Percentiles rank a stretch among this genome's conserved stretches.
Evolutionary conservation across 2,888 invertebrate species (phyloP).

Genomic region (Nebria salina): DNA sequence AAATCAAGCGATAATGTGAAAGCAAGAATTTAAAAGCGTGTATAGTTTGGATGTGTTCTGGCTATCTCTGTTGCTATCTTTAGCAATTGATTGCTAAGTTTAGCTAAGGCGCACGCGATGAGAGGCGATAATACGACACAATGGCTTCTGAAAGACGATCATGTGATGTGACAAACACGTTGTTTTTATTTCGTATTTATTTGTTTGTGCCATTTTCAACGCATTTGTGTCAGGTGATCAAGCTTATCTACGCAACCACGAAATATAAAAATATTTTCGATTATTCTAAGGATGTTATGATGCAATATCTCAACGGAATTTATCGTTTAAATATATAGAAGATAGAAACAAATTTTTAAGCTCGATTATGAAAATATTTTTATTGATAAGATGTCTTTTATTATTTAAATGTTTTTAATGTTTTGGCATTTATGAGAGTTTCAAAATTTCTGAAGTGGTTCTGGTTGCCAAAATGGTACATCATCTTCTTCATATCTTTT

Average conservation of each 20-base stretch:
- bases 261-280: background rate
- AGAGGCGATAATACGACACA: conserved; percentile 34
- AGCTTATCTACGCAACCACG: background rate
- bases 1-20: conserved; percentile 38
- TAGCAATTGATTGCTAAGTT: conserved; percentile 30
- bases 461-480: background rate
- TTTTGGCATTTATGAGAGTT: background rate
- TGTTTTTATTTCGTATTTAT: background rate
- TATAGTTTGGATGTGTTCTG: background rate
- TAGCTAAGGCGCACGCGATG: conserved; percentile 18
- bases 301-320: background rate
- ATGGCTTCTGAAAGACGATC: conserved; percentile 25
- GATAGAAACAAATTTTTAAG: no score
- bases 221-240: background rate
- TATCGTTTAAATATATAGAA: background rate
- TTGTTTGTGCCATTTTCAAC: background rate
- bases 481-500: background rate
- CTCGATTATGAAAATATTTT: no score
- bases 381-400: no score
- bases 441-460: background rate
- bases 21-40: conserved; percentile 27
- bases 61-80: conserved; percentile 19
- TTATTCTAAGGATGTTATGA: background rate
- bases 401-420: background rate
- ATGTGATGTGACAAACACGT: background rate